Base-by-base conservation (phyloP, 1,140 invertebrate species). In the Drosophila guanche region DNA sequence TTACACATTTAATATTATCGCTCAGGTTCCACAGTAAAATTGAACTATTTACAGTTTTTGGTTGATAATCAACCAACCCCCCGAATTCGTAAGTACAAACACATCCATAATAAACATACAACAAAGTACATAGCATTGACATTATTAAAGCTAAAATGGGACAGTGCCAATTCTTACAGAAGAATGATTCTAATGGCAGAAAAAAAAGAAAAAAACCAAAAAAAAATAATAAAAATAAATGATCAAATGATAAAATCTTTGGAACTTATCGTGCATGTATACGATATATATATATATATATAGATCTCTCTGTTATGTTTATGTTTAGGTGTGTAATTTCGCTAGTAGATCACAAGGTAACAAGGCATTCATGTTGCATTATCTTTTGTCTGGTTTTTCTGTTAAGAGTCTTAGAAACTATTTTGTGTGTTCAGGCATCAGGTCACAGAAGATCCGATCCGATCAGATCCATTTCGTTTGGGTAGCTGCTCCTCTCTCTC, bases 321-420 rank as follows among this genome's bases (percentile, higher is more conserved):
- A 29, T 29, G 12, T 55, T 8, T 45, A 45, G 14, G n/a, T 56
- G 59, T 74, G 29, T 59, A 62, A 67, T 55, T 68, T 54, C 16
- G 50, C 58, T 59, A 76, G 55, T 59, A 60, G 62, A 73, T 81
- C 78, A 81, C 78, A 81, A 67, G 42, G 51, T 52, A 76, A 62
- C n/a, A 63, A 76, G 54, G 73, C 58, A 70, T 62, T 47, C 52
- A 33, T n/a, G 40, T 55, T 63, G 41, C 45, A 23, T 42, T 73
- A 72, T 71, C 56, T 71, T 60, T 72, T 59, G 70, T 73, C 51
- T 40, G 51, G 68, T 62, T 45, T 33, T 33, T 37, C 5, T 37
- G 33, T 37, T 37, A 4, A 37, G 52, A 62, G 54, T 16, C 71
- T 79, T 74, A 53, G 12, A 60, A 46, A 60, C 59, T 70, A 70